Base-by-base conservation (phyloP, 1,140 invertebrate genomes). In the Pectinophora gossypiella region DNA sequence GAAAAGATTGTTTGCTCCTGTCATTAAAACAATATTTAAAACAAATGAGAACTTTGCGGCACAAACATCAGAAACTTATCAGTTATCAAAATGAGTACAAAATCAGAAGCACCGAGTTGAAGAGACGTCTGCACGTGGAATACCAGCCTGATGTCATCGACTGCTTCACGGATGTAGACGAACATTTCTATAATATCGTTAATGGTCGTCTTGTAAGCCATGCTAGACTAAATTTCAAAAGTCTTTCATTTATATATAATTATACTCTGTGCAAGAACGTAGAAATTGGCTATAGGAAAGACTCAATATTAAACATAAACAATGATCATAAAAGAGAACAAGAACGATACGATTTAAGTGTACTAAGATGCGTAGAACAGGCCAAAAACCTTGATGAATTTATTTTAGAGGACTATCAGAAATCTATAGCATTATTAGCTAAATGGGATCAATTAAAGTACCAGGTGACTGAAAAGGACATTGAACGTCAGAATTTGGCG, bases 321-420 rank as follows among this genome's bases (percentile, higher is more conserved):
- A 83, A 88, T 40, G 89, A 90, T 54, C 69, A 89, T 21, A 80
- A 73, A 15, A 74, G 89, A 48, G 91, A 92, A 68, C 69, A 85
- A 13, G 66, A 79, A 45, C 70, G 76, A 20, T 87, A 90, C 27
- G 64, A 89, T 7, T 49, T 76, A 22, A 83, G 88, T 16, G 76
- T 89, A 59, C 78, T 85, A 59, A 72, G 73, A 36, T 88, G 88
- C 63, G 70, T 66, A 18, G 66, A 77, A 1, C 90, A 91, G 62
- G 77, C 88, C 0, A 83, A 81, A 47, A 69, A 72, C 42, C 91
- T 93, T 54, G 90, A 92, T 53, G 72, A 85, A 22, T 92, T 91
- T 59, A 79, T 93, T 18, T 88, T 86, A 0, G 74, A 88, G 46
- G 90, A 92, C 68, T 89, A 92, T 61, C 63, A 84, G n/a, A 80